A percentile compares a stretch with the other conserved stretches of the same genome.
Conservation (phyloP, 2,113 vertebrate genomes). For the Spermophilus dauricus region DNA sequence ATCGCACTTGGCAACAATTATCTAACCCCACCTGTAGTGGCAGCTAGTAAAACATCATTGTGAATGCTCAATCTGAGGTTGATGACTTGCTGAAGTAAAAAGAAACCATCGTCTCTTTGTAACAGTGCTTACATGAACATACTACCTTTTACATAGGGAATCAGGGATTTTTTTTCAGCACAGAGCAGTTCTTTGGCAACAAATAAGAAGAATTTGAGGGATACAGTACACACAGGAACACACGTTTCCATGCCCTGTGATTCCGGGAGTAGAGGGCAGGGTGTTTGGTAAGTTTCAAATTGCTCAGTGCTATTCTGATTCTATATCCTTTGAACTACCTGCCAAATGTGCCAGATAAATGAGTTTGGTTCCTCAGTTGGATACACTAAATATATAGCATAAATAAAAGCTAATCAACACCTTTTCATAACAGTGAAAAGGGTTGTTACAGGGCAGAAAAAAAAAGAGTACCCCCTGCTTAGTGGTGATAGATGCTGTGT, state of each 20-base stretch:
- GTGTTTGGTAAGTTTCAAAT: constrained; percentile 32
- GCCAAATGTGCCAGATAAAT: constrained; percentile 63
- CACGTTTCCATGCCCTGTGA: neutral
- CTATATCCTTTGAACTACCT: constrained; percentile 30
- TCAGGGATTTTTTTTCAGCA: constrained; percentile 53
- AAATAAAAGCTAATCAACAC: constrained; percentile 78
- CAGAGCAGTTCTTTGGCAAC: constrained; percentile 47
- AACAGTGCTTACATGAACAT: constrained; percentile 36
- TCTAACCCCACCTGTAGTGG: neutral
- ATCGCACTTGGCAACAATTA: constrained; percentile 77
- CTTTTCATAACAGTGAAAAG: constrained; percentile 72
- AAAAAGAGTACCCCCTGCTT: constrained; percentile 46
- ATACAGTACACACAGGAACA: neutral
- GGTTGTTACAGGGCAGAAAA: constrained; percentile 23
- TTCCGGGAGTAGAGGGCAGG: neutral
- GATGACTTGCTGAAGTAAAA: constrained; percentile 70
- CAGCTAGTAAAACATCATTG: constrained; percentile 52
- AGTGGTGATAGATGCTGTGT: constrained; percentile 59
- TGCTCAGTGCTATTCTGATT: constrained; percentile 26
- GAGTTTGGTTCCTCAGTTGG: constrained; percentile 61
- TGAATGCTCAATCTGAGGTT: constrained; percentile 68
- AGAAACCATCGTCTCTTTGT: constrained; percentile 59
- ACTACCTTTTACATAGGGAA: constrained; percentile 42
- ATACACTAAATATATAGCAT: constrained; percentile 61
- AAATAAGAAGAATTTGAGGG: constrained; percentile 40